Conservation (phyloP, 2,888 invertebrate genomes). For the Microctonus brassicae region DNA sequence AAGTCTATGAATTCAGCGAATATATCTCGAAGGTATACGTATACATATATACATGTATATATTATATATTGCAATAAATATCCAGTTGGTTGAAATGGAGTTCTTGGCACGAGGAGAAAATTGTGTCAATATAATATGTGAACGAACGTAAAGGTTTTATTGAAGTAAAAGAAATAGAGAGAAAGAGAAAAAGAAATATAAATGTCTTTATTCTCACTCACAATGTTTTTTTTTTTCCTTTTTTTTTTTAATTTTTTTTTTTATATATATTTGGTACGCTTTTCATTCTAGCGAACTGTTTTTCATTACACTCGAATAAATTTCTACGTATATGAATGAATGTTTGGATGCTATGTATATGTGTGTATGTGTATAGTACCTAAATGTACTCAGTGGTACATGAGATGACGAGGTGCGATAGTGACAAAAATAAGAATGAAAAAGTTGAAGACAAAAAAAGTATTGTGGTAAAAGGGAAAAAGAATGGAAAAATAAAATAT, state of each 20-base stretch:
- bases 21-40: too few relatives aligned
- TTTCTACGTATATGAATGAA: too few relatives aligned
- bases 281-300: neutral
- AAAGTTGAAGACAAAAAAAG: neutral
- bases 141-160: neutral
- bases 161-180: conserved; percentile 12
- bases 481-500: neutral
- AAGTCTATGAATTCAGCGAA: neutral
- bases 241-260: neutral
- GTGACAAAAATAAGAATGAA: neutral
- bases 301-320: conserved; percentile 2
- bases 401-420: conserved; percentile 6
- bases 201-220: neutral
- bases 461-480: conserved; percentile 12
- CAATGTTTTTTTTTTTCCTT: neutral
- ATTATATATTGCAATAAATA: neutral
- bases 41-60: too few relatives aligned
- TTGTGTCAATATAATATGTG: conserved; percentile 7
- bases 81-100: neutral
- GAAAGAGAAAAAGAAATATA: neutral
- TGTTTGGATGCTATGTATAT: neutral
- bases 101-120: neutral
- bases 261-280: neutral
- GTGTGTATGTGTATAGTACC: neutral
- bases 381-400: neutral